Percentiles rank a stretch among this genome's conserved stretches.
Conservation (phyloP, 2,888 invertebrate genomes). For the Eugnorisma glareosa region DNA sequence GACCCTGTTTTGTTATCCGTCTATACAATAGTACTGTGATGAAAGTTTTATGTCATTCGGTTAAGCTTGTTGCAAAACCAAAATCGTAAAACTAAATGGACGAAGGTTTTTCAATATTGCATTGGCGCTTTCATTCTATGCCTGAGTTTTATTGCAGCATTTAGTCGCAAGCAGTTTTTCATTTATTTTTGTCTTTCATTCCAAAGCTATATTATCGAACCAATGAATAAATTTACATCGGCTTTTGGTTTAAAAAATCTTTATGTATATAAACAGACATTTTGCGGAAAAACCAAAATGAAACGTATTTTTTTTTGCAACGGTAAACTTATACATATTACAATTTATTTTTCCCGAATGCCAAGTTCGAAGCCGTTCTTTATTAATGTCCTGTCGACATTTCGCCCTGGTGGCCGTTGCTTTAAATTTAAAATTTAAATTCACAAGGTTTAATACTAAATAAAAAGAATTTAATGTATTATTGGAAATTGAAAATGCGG, state of each 20-base stretch:
- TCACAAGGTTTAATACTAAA: constrained; percentile 45
- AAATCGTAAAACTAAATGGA: constrained; percentile 21
- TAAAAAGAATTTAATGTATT: constrained; percentile 41
- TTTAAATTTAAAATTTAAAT: constrained; percentile 61
- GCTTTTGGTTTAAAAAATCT: background rate
- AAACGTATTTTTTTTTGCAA: constrained; percentile 34
- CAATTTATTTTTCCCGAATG: constrained; percentile 59
- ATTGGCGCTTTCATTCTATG: constrained; percentile 6
- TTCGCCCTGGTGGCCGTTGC: constrained; percentile 48
- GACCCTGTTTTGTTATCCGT: constrained; percentile 41
- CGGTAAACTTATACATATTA: constrained; percentile 49
- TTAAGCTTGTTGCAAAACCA: constrained; percentile 21
- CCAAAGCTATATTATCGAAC: background rate
- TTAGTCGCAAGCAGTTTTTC: background rate
- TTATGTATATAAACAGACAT: background rate
- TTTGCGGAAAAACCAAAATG: constrained; percentile 32
- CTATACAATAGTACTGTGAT: constrained; percentile 13
- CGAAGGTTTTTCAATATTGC: constrained; percentile 33
- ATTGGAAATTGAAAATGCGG: constrained; percentile 34
- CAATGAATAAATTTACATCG: background rate
- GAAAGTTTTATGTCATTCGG: constrained; percentile 36
- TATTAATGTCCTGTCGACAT: constrained; percentile 65
- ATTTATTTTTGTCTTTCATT: background rate
- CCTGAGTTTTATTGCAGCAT: constrained; percentile 8
- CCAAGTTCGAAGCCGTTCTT: constrained; percentile 48